Evolutionary conservation across 2,888 invertebrate species (phyloP).

Genomic region (Octonoba sinensis): DNA sequence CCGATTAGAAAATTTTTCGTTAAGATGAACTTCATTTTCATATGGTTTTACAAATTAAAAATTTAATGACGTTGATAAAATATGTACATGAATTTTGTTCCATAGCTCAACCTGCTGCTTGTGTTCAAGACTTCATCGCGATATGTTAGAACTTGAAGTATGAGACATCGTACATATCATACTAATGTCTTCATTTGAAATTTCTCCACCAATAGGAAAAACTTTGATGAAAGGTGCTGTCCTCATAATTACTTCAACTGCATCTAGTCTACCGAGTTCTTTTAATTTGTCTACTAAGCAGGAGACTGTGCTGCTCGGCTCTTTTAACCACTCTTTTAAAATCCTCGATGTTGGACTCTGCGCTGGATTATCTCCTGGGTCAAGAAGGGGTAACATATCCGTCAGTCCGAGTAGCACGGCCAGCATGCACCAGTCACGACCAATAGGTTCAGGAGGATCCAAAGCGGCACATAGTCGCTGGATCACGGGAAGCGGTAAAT

Average conservation of each 20-base stretch:
- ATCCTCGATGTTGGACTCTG: constrained; percentile 68
- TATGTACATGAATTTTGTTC: no score
- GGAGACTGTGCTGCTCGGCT: constrained; percentile 72
- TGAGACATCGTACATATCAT: constrained; percentile 65
- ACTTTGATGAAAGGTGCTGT: constrained; percentile 74
- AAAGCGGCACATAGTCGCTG: constrained; percentile 73
- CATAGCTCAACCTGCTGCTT: no score
- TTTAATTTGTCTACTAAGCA: constrained; percentile 75
- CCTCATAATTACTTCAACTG: constrained; percentile 75
- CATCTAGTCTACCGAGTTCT: constrained; percentile 77
- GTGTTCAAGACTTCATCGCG: constrained; percentile 27
- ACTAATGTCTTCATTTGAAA: constrained; percentile 55
- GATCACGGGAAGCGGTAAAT: constrained; percentile 76
- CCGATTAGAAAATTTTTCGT: no score
- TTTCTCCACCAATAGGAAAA: constrained; percentile 63
- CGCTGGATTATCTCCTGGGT: constrained; percentile 68
- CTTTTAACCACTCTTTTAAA: constrained; percentile 74
- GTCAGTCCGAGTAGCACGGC: constrained; percentile 74
- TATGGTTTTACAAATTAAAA: no score
- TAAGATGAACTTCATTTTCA: no score
- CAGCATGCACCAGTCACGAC: constrained; percentile 75
- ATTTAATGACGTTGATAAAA: no score
- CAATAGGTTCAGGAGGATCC: constrained; percentile 74
- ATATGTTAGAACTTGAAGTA: constrained; percentile 66
- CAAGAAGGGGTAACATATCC: constrained; percentile 74